Evolutionary conservation across 64 coral and sea anemone species (phyloP).

Genomic region (Cladopsammia gracilis): DNA sequence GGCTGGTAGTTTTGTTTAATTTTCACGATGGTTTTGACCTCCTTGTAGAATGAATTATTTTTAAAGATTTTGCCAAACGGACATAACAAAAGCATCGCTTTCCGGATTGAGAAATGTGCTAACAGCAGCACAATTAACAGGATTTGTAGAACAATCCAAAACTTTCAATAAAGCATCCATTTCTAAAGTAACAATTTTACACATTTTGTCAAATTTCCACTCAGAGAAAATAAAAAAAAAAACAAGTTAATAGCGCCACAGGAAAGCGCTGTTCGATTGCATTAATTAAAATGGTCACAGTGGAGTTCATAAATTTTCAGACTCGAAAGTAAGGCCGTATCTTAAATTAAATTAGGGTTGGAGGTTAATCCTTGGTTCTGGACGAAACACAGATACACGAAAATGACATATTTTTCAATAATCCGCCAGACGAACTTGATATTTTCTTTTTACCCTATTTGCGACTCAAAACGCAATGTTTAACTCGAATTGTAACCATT

Average conservation of each 20-base stretch:
- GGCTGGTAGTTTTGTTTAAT: not conserved
- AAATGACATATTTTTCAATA: not conserved
- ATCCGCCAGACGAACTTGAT: slow-evolving; percentile 28
- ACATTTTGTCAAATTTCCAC: not conserved
- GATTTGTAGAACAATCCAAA: not conserved
- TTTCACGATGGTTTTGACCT: not conserved
- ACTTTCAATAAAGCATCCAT: not conserved
- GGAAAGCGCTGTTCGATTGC: not conserved
- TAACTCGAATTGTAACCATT: too few relatives aligned
- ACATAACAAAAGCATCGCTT: not conserved
- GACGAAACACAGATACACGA: not conserved
- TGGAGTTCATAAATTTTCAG: not conserved
- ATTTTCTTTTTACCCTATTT: not conserved
- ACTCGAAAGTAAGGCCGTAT: not conserved
- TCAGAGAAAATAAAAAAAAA: not conserved
- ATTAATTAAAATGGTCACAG: not conserved
- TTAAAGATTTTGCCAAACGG: not conserved
- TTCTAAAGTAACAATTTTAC: not conserved
- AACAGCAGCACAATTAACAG: slow-evolving; percentile 11
- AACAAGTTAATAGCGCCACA: not conserved
- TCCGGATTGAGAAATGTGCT: not conserved
- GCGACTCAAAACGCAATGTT: too few relatives aligned
- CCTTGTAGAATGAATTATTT: not conserved
- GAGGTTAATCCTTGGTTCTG: not conserved
- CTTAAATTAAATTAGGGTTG: not conserved